Evolutionary conservation across 1,140 invertebrate species (phyloP).

Genomic region (Pseudomyrmex dendroicus): DNA sequence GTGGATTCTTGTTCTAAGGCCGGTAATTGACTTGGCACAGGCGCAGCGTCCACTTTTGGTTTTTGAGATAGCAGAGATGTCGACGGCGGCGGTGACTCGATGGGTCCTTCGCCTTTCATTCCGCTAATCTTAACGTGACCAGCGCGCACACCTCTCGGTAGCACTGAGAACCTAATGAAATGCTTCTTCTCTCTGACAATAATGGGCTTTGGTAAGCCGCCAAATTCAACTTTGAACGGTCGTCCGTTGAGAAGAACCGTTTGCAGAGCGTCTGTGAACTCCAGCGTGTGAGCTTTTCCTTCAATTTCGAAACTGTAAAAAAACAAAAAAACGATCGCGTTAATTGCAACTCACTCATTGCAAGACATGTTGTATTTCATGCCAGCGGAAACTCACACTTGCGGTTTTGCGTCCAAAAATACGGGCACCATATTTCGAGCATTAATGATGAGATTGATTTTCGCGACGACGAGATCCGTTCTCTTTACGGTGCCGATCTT

Average conservation of each 20-base stretch:
- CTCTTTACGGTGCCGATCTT: slow-evolving; percentile 90
- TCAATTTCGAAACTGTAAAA: slow-evolving; percentile 89
- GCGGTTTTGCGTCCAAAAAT: slow-evolving; percentile 94
- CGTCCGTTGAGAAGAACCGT: slow-evolving; percentile 93
- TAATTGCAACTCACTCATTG: not conserved
- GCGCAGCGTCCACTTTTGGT: slow-evolving; percentile 65
- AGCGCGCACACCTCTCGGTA: slow-evolving; percentile 90
- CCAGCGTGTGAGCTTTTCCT: slow-evolving; percentile 90
- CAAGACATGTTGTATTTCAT: not conserved
- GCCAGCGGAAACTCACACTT: slow-evolving; percentile 84
- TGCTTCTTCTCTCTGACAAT: slow-evolving; percentile 92
- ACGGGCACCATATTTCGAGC: slow-evolving; percentile 91
- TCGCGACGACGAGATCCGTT: slow-evolving; percentile 92
- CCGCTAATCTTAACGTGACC: slow-evolving; percentile 89
- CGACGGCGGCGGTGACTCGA: slow-evolving; percentile 70
- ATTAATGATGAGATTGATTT: slow-evolving; percentile 93
- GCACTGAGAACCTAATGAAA: slow-evolving; percentile 92
- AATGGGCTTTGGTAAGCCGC: slow-evolving; percentile 95
- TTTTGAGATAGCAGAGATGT: slow-evolving; percentile 68
- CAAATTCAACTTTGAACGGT: slow-evolving; percentile 94
- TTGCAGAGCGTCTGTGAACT: slow-evolving; percentile 91
- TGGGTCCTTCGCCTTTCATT: slow-evolving; percentile 87
- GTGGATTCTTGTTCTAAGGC: slow-evolving; percentile 77
- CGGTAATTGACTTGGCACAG: slow-evolving; percentile 70
- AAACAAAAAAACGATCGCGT: not conserved